phyloP scores from a whole-genome alignment of 2,888 invertebrate species.

The Drosophila glabriapex region DNA sequence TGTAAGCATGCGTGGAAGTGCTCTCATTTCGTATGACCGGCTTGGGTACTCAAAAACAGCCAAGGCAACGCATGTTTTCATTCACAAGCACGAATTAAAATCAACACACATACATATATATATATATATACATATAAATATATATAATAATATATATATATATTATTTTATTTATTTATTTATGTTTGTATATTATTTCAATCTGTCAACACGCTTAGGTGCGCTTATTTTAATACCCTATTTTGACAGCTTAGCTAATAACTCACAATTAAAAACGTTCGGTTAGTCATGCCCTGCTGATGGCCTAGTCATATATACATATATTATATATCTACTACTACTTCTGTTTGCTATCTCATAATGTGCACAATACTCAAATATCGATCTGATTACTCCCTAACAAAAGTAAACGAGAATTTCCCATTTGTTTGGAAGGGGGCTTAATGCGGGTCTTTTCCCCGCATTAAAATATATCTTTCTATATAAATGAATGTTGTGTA shows the following conservation, averaged over 20 bases:
- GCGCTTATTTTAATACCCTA: background rate
- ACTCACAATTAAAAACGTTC: background rate
- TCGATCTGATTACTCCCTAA: conserved; percentile 11
- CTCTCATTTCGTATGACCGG: too few relatives aligned
- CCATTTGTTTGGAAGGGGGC: background rate
- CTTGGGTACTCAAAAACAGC: too few relatives aligned
- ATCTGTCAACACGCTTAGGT: background rate
- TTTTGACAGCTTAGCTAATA: background rate
- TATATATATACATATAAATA: background rate
- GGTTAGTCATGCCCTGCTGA: background rate
- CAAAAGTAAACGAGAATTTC: background rate
- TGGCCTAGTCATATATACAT: background rate
- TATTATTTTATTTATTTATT: too few relatives aligned
- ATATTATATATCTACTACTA: background rate
- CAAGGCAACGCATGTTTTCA: too few relatives aligned
- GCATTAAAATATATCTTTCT: background rate
- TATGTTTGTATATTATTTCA: background rate
- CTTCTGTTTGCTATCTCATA: conserved; percentile 12
- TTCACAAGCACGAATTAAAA: too few relatives aligned
- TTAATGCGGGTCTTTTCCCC: background rate
- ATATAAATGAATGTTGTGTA: background rate
- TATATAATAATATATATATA: background rate
- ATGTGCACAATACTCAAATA: conserved; percentile 14
- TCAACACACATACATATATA: too few relatives aligned
- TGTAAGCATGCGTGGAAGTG: too few relatives aligned